Evolutionary conservation across 1,140 invertebrate genomes (phyloP), one percentile per base, ranked within the genome.

Genomic region (Drosophila repletoides): DNA sequence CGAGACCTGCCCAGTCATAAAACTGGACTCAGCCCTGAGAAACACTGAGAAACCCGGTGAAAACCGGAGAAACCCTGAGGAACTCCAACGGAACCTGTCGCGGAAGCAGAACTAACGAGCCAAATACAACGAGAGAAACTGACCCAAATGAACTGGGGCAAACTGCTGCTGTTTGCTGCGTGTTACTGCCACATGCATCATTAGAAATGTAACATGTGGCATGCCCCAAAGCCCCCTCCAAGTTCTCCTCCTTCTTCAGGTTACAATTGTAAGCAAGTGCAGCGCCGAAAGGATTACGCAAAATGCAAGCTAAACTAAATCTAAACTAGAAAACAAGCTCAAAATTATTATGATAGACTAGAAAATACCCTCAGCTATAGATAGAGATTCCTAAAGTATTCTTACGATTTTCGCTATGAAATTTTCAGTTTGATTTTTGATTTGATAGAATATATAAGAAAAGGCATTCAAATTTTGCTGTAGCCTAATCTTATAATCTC

Each of bases 121-220:
- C 29, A 21, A 24, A 21, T 46, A n/a, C 17, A 38, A 28, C 9
- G 31, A 24, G 34, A 34, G 14, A 28, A n/a, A 40, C 21, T 51
- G 40, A 22, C 58, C 46, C 34, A 51, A 64, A 64, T 24, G 40
- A 64, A 64, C 41, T 64, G 61, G 51, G 41, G 5, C 55, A 49
- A 38, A 12, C 4, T 7, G 2, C 29, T 31, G n/a, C 29, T 31
- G 29, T 9, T 10, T n/a, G 49, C 40, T 58, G 51, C 29, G 56
- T 72, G 73, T 79, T 79, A 48, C 70, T 70, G 56, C 70, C 29
- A 71, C 70, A 83, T 83, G 79, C 80, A 80, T 84, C 79, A 84
- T 84, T 84, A 79, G 79, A 75, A 79, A 72, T 86, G 79, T 86
- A 79, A 68, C 77, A 76, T 81, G 77, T 76, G 76, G 49, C 40